Base-by-base conservation (phyloP, 2,113 vertebrate species). In the Vidua chalybeata region DNA sequence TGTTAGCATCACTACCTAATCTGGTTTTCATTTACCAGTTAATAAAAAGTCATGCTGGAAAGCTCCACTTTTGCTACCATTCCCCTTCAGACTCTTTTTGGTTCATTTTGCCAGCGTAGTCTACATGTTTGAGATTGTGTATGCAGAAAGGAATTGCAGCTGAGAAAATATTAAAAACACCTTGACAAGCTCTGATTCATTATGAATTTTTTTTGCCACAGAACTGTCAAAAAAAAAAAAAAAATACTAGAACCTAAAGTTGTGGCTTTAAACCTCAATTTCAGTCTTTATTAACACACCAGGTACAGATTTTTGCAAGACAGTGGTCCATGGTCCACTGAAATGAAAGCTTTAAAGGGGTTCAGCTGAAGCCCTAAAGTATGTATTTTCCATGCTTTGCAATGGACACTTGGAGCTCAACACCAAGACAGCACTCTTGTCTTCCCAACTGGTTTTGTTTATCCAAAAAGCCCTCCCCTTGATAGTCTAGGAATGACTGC, bases 81-180 rank as follows among this genome's bases (percentile, higher is more conserved):
- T 59, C 58, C 49, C 58, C 69, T 89, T 56, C 73, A 90, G 82
- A 48, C 61, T 78, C 48, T 87, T 93, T 82, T 71, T 67, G 20
- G 30, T 78, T 95, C 49, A 49, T 94, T 91, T 93, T 92, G 45
- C 84, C 61, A 78, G 24, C 37, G n/a, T 31, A 88, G 63, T 72
- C 67, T 85, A 86, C 94, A 87, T 74, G 54, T 90, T 94, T 91
- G 73, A 90, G 56, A 74, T 30, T 84, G 17, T 83, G 33, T 71
- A 46, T 43, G 31, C 74, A 67, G 31, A 37, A 85, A 83, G 10
- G 48, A 87, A 80, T 45, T 43, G 22, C 39, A 87, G 43, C 56
- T 91, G 77, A 91, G 51, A 71, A 92, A 96, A 55, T 71, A 67
- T 54, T 74, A 75, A 79, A 81, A 87, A 43, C 30, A 92, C 67